phyloP scores from a whole-genome alignment of 2,797 vertebrate species.

The Enteromius anoplus region DNA sequence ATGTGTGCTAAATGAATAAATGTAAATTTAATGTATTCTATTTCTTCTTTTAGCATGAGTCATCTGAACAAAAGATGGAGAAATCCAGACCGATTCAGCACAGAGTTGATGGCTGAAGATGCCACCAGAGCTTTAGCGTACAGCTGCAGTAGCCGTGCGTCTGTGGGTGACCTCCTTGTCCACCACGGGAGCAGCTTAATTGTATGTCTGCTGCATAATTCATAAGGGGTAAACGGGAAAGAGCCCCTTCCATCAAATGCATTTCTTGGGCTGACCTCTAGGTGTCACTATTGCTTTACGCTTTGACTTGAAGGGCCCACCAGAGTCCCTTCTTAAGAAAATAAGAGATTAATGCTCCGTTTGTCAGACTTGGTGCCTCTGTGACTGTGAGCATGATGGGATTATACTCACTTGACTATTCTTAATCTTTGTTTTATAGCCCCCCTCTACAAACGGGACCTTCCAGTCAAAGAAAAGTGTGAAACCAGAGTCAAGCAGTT shows the following conservation, averaged over 20 bases:
- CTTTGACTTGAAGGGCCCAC: slow-evolving; percentile 17
- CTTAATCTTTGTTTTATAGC: slow-evolving; percentile 79
- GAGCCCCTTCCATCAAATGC: slow-evolving; percentile 27
- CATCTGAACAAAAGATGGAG: slow-evolving; percentile 28
- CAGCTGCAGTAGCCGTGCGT: slow-evolving; percentile 39
- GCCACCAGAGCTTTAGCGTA: slow-evolving; percentile 28
- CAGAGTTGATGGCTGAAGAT: slow-evolving; percentile 26
- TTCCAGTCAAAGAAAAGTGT: slow-evolving; percentile 47
- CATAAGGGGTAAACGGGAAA: slow-evolving; percentile 54
- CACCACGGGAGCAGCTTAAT: slow-evolving; percentile 54
- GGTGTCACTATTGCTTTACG: slow-evolving; percentile 62
- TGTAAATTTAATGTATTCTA: not conserved
- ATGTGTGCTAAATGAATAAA: not conserved
- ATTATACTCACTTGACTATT: slow-evolving; percentile 75
- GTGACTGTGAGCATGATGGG: slow-evolving; percentile 78
- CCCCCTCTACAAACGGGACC: slow-evolving; percentile 59
- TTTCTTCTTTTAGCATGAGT: not conserved
- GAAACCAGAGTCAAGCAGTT: slow-evolving; percentile 27
- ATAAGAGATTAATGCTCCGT: slow-evolving; percentile 78
- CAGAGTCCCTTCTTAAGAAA: slow-evolving; percentile 59
- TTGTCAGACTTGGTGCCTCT: slow-evolving; percentile 78
- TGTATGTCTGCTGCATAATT: slow-evolving; percentile 60
- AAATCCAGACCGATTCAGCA: not conserved
- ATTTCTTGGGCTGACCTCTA: slow-evolving; percentile 37
- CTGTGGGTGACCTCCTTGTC: slow-evolving; percentile 46